phyloP scores from a whole-genome alignment of 2,888 invertebrate genomes.

The Ennomos erosarius region DNA sequence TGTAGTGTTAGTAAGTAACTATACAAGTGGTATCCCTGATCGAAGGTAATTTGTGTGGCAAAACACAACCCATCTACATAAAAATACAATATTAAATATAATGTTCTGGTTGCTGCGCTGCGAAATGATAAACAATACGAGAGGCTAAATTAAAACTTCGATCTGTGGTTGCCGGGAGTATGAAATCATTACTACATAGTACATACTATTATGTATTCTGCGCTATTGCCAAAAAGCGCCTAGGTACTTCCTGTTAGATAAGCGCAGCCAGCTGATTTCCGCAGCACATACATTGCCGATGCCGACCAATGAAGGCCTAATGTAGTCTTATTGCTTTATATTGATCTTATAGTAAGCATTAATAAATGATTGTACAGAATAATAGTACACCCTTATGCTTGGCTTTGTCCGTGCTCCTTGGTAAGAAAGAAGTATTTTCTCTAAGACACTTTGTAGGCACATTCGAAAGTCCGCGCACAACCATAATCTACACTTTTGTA shows the following conservation, averaged over 20 bases:
- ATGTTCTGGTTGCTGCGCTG: not conserved
- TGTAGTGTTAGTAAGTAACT: too few relatives aligned
- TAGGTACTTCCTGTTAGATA: slow-evolving; percentile 22
- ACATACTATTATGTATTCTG: too few relatives aligned
- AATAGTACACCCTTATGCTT: too few relatives aligned
- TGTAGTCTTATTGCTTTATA: not conserved
- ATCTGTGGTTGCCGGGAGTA: slow-evolving; percentile 14
- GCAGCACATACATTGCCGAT: slow-evolving; percentile 43
- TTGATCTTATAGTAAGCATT: too few relatives aligned
- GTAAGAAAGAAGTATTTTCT: not conserved
- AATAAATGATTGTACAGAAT: too few relatives aligned
- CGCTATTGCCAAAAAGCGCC: slow-evolving; percentile 4
- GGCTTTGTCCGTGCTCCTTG: not conserved
- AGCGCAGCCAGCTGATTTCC: slow-evolving; percentile 11
- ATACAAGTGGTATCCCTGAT: too few relatives aligned
- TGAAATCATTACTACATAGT: slow-evolving; percentile 13
- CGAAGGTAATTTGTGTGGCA: too few relatives aligned
- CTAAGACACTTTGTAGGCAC: not conserved
- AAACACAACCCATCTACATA: too few relatives aligned
- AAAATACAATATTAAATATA: slow-evolving; percentile 2
- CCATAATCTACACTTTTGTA: too few relatives aligned
- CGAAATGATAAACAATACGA: not conserved
- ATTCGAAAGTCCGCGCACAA: not conserved
- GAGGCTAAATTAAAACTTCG: slow-evolving; percentile 10
- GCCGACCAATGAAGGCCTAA: slow-evolving; percentile 44